Evolutionary conservation across 2,888 invertebrate species (phyloP).

Genomic region (Lochmaea capreae): DNA sequence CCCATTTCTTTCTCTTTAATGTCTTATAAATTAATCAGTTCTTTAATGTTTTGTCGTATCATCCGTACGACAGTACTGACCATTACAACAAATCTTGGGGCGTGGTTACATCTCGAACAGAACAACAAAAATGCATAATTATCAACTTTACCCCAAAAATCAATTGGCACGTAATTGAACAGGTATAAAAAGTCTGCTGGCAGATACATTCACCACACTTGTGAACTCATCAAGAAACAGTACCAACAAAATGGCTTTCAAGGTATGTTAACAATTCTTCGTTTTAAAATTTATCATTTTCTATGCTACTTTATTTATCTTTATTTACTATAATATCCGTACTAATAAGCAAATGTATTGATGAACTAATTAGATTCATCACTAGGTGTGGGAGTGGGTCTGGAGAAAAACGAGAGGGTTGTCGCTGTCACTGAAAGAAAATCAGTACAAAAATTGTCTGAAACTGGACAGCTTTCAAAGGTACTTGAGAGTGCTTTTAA

Average conservation of each 20-base stretch:
- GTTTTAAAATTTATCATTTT: too few relatives aligned
- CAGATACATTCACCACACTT: conserved; percentile 12
- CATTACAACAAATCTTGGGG: conserved; percentile 17
- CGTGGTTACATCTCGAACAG: conserved; percentile 21
- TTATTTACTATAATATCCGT: too few relatives aligned
- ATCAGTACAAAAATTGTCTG: too few relatives aligned
- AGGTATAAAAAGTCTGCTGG: conserved; percentile 19
- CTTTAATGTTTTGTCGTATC: background rate
- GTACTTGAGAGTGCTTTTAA: too few relatives aligned
- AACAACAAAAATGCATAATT: conserved; percentile 13
- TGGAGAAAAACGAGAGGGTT: too few relatives aligned
- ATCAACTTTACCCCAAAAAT: conserved; percentile 18
- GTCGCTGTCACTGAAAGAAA: too few relatives aligned
- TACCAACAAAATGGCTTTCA: conserved; percentile 17
- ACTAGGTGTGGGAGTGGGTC: too few relatives aligned
- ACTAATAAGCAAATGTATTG: too few relatives aligned
- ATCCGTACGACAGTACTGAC: conserved; percentile 11
- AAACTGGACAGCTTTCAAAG: too few relatives aligned
- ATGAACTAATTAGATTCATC: too few relatives aligned
- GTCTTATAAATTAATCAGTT: background rate
- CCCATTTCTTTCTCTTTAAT: too few relatives aligned
- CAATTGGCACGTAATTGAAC: conserved; percentile 9
- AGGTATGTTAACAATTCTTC: conserved; percentile 5
- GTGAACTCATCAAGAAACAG: conserved; percentile 10
- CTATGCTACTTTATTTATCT: too few relatives aligned